phyloP scores from a whole-genome alignment of 2,797 vertebrate genomes.

The Aselliscus stoliczkanus region DNA sequence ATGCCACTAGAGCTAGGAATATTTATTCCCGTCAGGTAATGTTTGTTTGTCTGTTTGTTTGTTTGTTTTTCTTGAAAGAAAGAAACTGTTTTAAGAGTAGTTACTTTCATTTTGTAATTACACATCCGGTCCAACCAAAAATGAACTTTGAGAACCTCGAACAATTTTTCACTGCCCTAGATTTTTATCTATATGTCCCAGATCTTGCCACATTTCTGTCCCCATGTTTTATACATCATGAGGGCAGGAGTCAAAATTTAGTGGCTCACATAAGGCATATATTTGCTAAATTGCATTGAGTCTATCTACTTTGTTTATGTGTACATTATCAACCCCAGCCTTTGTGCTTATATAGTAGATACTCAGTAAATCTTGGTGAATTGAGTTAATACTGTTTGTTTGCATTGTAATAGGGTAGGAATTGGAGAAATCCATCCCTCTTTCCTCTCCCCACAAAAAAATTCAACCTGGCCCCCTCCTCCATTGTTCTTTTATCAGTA shows the following conservation, averaged over 20 bases:
- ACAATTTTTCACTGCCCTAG: neutral
- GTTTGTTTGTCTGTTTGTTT: conserved; percentile 35
- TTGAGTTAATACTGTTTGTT: neutral
- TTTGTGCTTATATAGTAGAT: neutral
- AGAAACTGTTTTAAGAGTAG: neutral
- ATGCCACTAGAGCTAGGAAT: neutral
- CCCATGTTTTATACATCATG: neutral
- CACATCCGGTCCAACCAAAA: conserved; percentile 1
- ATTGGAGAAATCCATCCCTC: neutral
- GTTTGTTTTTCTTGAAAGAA: conserved; percentile 20
- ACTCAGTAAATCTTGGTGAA: neutral
- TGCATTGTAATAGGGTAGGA: neutral
- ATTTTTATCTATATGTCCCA: neutral
- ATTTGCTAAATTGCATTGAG: conserved; percentile 14
- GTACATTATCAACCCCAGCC: neutral
- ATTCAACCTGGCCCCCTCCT: neutral
- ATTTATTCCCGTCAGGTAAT: conserved; percentile 10
- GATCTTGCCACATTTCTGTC: neutral
- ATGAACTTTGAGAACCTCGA: neutral
- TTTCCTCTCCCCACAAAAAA: neutral
- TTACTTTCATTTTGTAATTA: conserved; percentile 16
- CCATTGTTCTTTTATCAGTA: neutral
- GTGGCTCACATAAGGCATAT: neutral
- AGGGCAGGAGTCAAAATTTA: neutral
- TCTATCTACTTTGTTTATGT: neutral